phyloP scores from a whole-genome alignment of 1,140 invertebrate genomes.

The Tetranychus cinnabarinus region DNA sequence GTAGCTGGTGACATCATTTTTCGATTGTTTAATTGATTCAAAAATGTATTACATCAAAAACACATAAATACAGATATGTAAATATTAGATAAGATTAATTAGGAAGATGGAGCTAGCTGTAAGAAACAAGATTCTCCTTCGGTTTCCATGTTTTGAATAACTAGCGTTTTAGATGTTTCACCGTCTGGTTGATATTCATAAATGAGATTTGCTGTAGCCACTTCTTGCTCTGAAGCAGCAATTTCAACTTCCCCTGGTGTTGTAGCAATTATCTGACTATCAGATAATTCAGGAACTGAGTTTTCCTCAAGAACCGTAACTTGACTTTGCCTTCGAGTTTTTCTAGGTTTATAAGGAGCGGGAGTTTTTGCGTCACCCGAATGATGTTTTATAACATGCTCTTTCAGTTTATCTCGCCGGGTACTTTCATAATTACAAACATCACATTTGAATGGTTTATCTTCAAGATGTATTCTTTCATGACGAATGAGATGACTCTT shows the following conservation, averaged over 20 bases:
- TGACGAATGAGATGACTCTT: constrained; percentile 38
- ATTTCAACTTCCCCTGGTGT: constrained; percentile 1
- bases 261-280: not conserved
- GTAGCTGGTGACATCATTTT: no score
- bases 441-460: constrained; percentile 31
- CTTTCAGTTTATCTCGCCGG: constrained; percentile 38
- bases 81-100: no score
- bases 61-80: no score
- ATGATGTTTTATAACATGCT: constrained; percentile 37
- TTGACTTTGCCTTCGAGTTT: constrained; percentile 10
- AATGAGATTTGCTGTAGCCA: constrained; percentile 2
- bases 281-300: not conserved
- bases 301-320: not conserved
- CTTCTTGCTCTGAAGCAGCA: not conserved
- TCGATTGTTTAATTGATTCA: no score
- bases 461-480: constrained; percentile 35
- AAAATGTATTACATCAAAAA: no score
- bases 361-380: constrained; percentile 13
- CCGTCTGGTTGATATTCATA: not conserved
- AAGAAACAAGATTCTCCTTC: no score
- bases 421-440: constrained; percentile 38
- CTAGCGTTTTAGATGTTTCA: no score
- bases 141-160: no score
- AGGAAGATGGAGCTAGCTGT: no score
- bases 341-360: constrained; percentile 27